Percentiles rank a stretch among this genome's conserved stretches.
These are phyloP conservation scores for Ctenopoma multispine DNA, from an alignment of 2,797 vertebrate genomes.

Conservation along the genomic window DNA sequence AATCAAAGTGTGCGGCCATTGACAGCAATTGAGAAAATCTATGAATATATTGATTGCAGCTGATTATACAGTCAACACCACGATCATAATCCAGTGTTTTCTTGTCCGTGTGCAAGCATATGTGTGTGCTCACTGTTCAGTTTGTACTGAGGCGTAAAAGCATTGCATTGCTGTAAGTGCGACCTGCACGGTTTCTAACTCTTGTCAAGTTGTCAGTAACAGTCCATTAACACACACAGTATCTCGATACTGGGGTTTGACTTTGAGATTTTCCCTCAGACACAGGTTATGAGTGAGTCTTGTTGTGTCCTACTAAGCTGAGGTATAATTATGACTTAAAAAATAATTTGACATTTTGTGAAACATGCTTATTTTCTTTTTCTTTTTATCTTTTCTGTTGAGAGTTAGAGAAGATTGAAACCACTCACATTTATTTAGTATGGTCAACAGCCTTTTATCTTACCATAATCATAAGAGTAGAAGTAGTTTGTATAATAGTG, in stretches of 20 bases:
- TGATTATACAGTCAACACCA: slow-evolving; percentile 63
- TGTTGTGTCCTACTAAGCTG: slow-evolving; percentile 62
- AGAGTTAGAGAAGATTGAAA: not conserved
- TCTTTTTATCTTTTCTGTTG: too few relatives aligned
- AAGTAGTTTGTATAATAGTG: too few relatives aligned
- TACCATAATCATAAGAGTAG: too few relatives aligned
- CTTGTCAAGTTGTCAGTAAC: slow-evolving; percentile 52
- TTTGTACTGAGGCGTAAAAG: slow-evolving; percentile 43
- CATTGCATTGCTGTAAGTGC: slow-evolving; percentile 47
- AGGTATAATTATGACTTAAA: too few relatives aligned
- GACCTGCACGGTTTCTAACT: slow-evolving; percentile 29
- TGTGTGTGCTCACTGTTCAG: slow-evolving; percentile 39
- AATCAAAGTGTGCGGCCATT: slow-evolving; percentile 13
- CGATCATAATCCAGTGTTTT: slow-evolving; percentile 61
- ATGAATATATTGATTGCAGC: slow-evolving; percentile 73
- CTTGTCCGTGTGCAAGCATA: slow-evolving; percentile 30
- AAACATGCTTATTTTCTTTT: slow-evolving; percentile 19
- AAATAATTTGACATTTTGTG: not conserved
- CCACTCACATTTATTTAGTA: not conserved
- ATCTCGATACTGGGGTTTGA: slow-evolving; percentile 61
- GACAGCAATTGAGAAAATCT: slow-evolving; percentile 67
- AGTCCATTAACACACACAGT: slow-evolving; percentile 66
- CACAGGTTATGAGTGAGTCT: slow-evolving; percentile 43
- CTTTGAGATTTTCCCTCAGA: slow-evolving; percentile 59
- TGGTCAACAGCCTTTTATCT: too few relatives aligned